phyloP scores from a whole-genome alignment of 2,888 invertebrate species.

The Amblyteles armatorius region DNA sequence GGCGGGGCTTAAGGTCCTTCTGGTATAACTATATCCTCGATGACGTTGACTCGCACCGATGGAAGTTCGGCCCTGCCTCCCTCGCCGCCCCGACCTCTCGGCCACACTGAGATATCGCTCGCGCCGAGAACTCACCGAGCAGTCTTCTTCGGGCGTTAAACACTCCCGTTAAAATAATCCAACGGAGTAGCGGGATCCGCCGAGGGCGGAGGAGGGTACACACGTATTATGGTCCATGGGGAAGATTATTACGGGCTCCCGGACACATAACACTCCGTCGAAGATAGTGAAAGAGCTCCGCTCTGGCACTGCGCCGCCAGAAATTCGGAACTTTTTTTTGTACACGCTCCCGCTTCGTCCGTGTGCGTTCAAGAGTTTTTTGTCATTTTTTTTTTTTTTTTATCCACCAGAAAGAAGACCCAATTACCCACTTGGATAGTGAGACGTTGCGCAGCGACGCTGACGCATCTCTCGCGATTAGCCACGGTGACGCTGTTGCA shows the following conservation, averaged over 20 bases:
- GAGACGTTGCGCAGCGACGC: conserved; percentile 60
- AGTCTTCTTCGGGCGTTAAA: conserved; percentile 67
- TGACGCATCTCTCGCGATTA: conserved; percentile 60
- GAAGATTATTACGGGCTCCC: conserved; percentile 66
- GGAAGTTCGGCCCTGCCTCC: conserved; percentile 56
- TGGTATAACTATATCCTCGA: conserved; percentile 36
- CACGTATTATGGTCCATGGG: conserved; percentile 44
- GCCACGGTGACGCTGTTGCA: conserved; percentile 55
- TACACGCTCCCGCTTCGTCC: conserved; percentile 2
- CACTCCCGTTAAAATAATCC: conserved; percentile 77
- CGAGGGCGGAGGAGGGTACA: conserved; percentile 25
- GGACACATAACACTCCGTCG: conserved; percentile 66
- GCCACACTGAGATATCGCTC: conserved; percentile 40
- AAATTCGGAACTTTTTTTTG: conserved; percentile 37
- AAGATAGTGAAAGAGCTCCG: conserved; percentile 62
- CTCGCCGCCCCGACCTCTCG: conserved; percentile 37
- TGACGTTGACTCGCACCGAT: conserved; percentile 1
- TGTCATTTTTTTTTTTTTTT: conserved; percentile 4
- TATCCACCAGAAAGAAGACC: conserved; percentile 36
- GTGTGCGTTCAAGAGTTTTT: conserved; percentile 38
- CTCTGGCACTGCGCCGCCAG: conserved; percentile 38
- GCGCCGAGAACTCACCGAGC: conserved; percentile 41
- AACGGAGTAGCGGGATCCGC: conserved; percentile 50
- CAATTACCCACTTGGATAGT: conserved; percentile 62
- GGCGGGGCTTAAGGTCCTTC: conserved; percentile 23